These are phyloP conservation scores for Corythornis leucogaster DNA, from an alignment of 2,797 vertebrate species.

Conservation along the genomic window DNA sequence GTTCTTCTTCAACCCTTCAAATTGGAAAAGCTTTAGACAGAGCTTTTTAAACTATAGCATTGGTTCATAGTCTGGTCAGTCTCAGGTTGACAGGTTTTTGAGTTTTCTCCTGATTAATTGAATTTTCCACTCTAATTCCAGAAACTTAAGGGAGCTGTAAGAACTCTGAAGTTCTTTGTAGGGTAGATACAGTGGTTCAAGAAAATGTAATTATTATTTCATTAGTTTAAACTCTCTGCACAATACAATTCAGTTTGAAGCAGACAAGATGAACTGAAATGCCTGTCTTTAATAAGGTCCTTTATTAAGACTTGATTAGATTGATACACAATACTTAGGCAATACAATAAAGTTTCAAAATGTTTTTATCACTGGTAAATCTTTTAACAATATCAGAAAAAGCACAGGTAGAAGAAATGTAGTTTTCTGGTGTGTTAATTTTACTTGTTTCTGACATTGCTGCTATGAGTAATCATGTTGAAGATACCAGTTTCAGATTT, in stretches of 20 bases:
- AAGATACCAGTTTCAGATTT: neutral
- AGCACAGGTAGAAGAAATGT: neutral
- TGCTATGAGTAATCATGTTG: neutral
- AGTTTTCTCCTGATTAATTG: neutral
- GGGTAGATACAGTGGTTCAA: neutral
- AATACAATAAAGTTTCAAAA: neutral
- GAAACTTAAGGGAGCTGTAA: neutral
- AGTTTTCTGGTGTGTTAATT: neutral
- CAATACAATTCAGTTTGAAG: neutral
- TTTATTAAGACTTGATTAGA: neutral
- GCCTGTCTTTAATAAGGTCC: neutral
- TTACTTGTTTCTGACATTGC: neutral
- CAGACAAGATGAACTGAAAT: neutral
- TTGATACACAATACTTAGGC: neutral
- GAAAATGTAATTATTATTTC: neutral
- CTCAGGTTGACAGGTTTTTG: neutral
- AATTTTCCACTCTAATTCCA: neutral
- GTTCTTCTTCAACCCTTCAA: neutral
- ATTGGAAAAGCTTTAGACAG: neutral
- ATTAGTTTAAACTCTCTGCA: neutral
- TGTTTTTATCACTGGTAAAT: neutral
- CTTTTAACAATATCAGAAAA: neutral
- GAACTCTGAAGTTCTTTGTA: neutral
- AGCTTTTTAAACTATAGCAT: neutral
- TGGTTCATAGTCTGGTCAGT: neutral